Evolutionary conservation across 2,113 vertebrate species (phyloP).

Genomic region (Gymnarchus niloticus): DNA sequence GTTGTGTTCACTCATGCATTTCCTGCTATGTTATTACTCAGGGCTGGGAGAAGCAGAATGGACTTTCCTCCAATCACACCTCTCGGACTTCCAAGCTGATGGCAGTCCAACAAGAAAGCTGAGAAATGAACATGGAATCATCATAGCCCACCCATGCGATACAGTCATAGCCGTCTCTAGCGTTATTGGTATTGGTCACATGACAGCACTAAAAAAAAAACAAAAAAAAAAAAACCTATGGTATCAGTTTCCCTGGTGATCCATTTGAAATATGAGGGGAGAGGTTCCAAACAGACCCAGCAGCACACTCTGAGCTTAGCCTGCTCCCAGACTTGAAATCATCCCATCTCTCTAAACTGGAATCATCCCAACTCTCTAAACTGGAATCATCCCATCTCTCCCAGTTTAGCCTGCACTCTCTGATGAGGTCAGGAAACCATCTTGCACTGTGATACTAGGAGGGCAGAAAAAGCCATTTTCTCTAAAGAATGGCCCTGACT

Average conservation of each 20-base stretch:
- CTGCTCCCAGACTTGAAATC: neutral
- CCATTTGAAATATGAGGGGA: neutral
- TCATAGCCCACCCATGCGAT: neutral
- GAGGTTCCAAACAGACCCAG: neutral
- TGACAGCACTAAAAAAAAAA: neutral
- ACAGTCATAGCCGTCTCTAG: neutral
- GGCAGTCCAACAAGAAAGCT: neutral
- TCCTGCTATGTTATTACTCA: neutral
- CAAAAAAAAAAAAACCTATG: neutral
- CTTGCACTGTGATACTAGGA: neutral
- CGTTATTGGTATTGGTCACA: neutral
- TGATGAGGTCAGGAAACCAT: neutral
- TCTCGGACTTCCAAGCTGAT: neutral
- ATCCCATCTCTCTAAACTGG: neutral
- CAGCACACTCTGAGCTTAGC: neutral
- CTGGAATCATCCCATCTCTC: neutral
- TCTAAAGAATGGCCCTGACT: neutral
- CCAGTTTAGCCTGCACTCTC: too few species aligned
- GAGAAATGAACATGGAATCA: neutral
- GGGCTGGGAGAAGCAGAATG: neutral
- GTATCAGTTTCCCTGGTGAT: neutral
- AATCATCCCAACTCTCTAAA: too few species aligned
- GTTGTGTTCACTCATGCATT: neutral
- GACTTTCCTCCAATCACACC: neutral
- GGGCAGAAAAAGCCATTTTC: neutral